A percentile compares a stretch with the other conserved stretches of the same genome.
Evolutionary conservation across 2,113 vertebrate species (phyloP).

Genomic region (Polypterus senegalus): DNA sequence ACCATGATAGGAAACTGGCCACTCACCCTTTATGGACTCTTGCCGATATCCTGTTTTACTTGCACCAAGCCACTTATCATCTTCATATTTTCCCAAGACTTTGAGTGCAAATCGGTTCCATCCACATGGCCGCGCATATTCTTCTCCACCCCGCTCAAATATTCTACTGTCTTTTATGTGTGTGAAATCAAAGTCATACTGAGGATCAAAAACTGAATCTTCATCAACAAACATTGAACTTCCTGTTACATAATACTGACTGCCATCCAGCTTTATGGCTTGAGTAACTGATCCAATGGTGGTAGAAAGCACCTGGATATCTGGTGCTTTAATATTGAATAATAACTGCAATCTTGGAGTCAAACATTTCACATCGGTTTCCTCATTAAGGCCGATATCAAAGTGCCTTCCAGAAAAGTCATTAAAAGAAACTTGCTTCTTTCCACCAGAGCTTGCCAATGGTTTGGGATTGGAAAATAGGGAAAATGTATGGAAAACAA

Average conservation of each 20-base stretch:
- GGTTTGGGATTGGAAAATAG: background rate
- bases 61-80: background rate
- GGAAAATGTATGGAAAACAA: background rate
- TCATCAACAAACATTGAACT: background rate
- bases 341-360: background rate
- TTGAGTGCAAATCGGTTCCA: conserved; percentile 1
- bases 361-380: background rate
- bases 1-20: conserved; percentile 3
- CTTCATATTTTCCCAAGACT: background rate
- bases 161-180: background rate
- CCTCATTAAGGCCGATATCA: background rate
- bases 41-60: background rate
- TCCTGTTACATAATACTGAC: background rate
- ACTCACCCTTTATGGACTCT: background rate
- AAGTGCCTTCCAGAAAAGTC: background rate
- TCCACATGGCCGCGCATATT: background rate
- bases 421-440: background rate
- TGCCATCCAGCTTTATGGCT: background rate
- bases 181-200: background rate
- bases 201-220: background rate
- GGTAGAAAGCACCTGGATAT: background rate
- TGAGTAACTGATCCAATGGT: background rate
- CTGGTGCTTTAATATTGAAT: background rate
- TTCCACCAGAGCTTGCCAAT: background rate
- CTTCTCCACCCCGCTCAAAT: background rate